Percentiles rank a stretch among this genome's conserved stretches.
Evolutionary conservation across 2,113 vertebrate species (phyloP).

Genomic region (Craseonycteris thonglongyai): DNA sequence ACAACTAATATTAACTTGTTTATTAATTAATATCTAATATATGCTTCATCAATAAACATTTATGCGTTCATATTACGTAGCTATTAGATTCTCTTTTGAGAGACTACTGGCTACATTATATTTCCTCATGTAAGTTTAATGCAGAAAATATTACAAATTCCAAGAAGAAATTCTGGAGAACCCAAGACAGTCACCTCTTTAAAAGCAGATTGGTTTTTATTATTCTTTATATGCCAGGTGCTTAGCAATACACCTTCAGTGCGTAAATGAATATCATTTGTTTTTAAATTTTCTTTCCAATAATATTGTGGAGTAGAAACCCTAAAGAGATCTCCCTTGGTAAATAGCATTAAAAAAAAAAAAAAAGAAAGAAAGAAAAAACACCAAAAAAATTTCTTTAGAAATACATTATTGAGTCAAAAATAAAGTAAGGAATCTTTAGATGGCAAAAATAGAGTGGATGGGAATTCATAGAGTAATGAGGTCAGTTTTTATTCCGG

Average conservation of each 20-base stretch:
- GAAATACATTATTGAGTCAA: neutral
- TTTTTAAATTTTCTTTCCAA: neutral
- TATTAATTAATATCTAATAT: constrained; percentile 1
- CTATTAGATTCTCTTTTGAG: neutral
- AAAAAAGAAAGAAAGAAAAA: neutral
- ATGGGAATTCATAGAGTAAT: neutral
- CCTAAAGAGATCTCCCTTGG: neutral
- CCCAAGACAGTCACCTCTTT: neutral
- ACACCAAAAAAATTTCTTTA: neutral
- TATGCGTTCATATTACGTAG: neutral
- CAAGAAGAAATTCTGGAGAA: neutral
- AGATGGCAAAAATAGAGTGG: neutral
- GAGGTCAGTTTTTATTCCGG: neutral
- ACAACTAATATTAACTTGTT: neutral
- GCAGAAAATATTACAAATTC: neutral
- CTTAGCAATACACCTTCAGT: neutral
- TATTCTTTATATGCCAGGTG: neutral
- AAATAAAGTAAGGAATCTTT: constrained; percentile 17
- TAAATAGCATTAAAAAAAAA: no score
- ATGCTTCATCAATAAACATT: neutral
- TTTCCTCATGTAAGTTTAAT: neutral
- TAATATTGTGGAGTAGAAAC: neutral
- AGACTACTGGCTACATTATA: neutral
- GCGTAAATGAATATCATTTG: neutral
- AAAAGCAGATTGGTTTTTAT: neutral